phyloP scores from a whole-genome alignment of 2,113 vertebrate species.

The Leptobrachium leishanense region DNA sequence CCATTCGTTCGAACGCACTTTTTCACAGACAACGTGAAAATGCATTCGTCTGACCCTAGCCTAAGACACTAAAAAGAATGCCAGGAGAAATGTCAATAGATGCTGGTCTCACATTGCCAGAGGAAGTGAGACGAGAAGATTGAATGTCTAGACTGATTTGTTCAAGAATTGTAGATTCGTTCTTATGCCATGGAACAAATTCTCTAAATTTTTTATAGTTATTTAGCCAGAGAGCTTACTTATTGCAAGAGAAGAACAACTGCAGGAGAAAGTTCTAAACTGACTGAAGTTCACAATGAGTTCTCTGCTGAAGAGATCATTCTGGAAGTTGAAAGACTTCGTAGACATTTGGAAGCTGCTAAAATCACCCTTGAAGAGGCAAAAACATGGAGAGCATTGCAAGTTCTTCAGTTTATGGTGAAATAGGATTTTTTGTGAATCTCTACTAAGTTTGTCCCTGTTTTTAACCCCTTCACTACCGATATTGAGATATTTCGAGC shows the following conservation, averaged over 20 bases:
- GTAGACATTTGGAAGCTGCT: too few species aligned
- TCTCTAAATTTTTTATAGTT: not conserved
- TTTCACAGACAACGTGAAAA: too few species aligned
- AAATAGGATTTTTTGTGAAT: too few species aligned
- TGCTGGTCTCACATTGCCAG: not conserved
- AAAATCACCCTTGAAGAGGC: too few species aligned
- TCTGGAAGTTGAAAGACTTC: not conserved
- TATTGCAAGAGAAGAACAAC: not conserved
- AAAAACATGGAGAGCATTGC: too few species aligned
- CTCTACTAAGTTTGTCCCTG: too few species aligned
- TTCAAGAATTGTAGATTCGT: not conserved
- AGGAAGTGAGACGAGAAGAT: not conserved
- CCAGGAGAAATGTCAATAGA: not conserved
- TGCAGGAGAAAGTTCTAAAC: not conserved
- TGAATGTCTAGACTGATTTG: not conserved
- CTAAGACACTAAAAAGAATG: too few species aligned
- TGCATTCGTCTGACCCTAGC: too few species aligned
- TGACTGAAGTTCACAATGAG: not conserved
- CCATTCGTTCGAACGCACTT: too few species aligned
- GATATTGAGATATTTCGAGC: too few species aligned
- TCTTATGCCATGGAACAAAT: not conserved
- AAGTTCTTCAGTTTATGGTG: too few species aligned
- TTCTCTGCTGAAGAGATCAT: not conserved
- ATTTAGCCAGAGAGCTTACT: not conserved
- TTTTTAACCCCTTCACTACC: too few species aligned